These are phyloP conservation scores for Parasteatoda tepidariorum DNA, from an alignment of 1,140 invertebrate species.

Conservation along the genomic window DNA sequence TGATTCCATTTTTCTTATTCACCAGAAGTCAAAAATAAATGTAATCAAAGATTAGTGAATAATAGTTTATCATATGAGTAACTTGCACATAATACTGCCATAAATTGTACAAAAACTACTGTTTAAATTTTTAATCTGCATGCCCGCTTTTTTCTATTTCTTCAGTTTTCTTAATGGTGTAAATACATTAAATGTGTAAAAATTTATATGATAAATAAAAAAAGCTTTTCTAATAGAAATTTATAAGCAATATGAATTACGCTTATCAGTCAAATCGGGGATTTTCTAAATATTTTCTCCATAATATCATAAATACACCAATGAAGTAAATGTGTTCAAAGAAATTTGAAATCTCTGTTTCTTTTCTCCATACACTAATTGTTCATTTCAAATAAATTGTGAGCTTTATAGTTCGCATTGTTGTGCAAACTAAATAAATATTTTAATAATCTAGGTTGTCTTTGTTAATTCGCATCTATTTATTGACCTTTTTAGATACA, in stretches of 20 bases:
- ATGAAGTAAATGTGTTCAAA: slow-evolving; percentile 55
- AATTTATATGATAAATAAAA: slow-evolving; percentile 42
- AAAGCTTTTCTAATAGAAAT: slow-evolving; percentile 42
- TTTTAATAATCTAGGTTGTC: slow-evolving; percentile 49
- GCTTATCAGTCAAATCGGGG: slow-evolving; percentile 44
- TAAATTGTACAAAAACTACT: slow-evolving; percentile 54
- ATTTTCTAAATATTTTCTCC: slow-evolving; percentile 58
- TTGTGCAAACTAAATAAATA: slow-evolving; percentile 60
- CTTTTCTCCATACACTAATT: slow-evolving; percentile 38
- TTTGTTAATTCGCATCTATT: too few species aligned
- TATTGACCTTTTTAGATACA: too few species aligned
- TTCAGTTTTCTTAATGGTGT: slow-evolving; percentile 32
- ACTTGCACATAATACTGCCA: slow-evolving; percentile 55
- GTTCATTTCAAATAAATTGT: slow-evolving; percentile 56
- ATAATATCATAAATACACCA: slow-evolving; percentile 35
- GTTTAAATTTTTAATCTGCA: slow-evolving; percentile 44
- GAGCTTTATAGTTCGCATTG: slow-evolving; percentile 60
- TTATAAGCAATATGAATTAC: slow-evolving; percentile 32
- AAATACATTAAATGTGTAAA: slow-evolving; percentile 28
- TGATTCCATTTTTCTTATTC: slow-evolving; percentile 16
- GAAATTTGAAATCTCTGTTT: slow-evolving; percentile 47
- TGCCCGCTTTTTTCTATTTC: slow-evolving; percentile 52
- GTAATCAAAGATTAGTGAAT: slow-evolving; percentile 31
- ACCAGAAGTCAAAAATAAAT: slow-evolving; percentile 13
- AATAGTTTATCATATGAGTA: slow-evolving; percentile 26